These are phyloP conservation scores for Rhogogaster chlorosoma DNA, from an alignment of 2,888 invertebrate genomes.

Conservation along the genomic window DNA sequence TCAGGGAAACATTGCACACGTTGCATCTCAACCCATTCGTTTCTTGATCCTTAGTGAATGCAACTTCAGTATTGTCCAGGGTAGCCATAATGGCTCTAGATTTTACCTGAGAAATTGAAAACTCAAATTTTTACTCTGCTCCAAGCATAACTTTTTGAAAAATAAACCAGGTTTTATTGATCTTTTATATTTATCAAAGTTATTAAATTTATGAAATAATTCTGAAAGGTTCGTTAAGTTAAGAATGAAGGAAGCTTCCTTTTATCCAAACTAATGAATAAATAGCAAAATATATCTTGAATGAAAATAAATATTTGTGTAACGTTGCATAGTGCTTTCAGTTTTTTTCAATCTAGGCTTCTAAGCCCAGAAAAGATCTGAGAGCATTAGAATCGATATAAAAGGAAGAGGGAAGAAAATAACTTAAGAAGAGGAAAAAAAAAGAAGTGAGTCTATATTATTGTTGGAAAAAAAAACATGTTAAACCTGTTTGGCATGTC, in stretches of 20 bases:
- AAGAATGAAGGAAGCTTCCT: too few relatives aligned
- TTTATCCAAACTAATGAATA: too few relatives aligned
- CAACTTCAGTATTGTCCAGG: constrained; percentile 74
- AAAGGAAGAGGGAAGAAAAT: neutral
- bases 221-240: too few relatives aligned
- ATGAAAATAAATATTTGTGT: too few relatives aligned
- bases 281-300: too few relatives aligned
- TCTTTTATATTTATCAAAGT: neutral
- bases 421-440: neutral
- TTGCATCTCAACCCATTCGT: constrained; percentile 77
- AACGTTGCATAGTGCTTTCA: too few relatives aligned
- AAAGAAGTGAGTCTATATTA: neutral
- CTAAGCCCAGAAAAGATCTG: neutral
- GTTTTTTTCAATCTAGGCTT: neutral
- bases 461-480: neutral
- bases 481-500: constrained; percentile 74
- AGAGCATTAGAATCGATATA: neutral
- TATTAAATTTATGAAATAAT: neutral
- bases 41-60: constrained; percentile 74
- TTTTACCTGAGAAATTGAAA: constrained; percentile 67
- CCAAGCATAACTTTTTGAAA: neutral
- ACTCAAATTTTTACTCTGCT: neutral
- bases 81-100: constrained; percentile 75
- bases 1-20: constrained; percentile 77
- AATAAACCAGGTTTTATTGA: too few relatives aligned